Conservation (phyloP, 2,797 vertebrate species). For the Epinephelus coioides region DNA sequence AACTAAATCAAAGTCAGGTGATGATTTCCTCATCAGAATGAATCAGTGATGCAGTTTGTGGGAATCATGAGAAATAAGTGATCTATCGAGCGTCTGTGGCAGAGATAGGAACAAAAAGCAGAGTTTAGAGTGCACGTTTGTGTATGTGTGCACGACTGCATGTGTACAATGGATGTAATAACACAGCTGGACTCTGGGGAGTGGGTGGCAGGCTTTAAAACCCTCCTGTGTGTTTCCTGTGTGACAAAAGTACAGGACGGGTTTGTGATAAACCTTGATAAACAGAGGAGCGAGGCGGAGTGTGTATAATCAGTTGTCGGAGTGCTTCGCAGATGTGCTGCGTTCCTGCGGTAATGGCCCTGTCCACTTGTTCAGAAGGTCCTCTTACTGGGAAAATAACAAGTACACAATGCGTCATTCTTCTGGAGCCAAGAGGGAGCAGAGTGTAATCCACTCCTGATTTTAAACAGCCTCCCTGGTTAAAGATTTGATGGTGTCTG, state of each 20-base stretch:
- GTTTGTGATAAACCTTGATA: slow-evolving; percentile 80
- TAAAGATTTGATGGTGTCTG: slow-evolving; percentile 21
- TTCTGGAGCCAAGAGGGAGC: slow-evolving; percentile 38
- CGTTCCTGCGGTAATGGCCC: slow-evolving; percentile 63
- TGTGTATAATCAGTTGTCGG: slow-evolving; percentile 70
- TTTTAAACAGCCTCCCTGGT: slow-evolving; percentile 44
- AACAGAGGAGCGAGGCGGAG: slow-evolving; percentile 70
- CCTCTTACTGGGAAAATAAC: slow-evolving; percentile 47
- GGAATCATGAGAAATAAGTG: neutral
- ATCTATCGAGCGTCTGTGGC: no score
- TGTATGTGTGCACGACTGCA: slow-evolving; percentile 35
- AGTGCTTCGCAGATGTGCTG: slow-evolving; percentile 74
- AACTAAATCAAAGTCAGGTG: no score
- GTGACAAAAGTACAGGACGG: slow-evolving; percentile 60
- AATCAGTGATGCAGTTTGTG: neutral
- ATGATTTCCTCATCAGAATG: neutral
- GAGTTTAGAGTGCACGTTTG: neutral
- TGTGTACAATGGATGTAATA: slow-evolving; percentile 71
- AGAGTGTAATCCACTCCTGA: slow-evolving; percentile 44
- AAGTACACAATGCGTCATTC: slow-evolving; percentile 61
- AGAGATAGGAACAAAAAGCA: no score
- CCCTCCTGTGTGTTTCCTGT: slow-evolving; percentile 70
- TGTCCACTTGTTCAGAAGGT: slow-evolving; percentile 65
- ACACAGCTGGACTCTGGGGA: slow-evolving; percentile 81
- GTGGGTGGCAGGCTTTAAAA: slow-evolving; percentile 62